Percentiles rank a stretch among this genome's conserved stretches.
These are phyloP conservation scores for Cydia splendana DNA, from an alignment of 1,140 invertebrate genomes.

Conservation along the genomic window DNA sequence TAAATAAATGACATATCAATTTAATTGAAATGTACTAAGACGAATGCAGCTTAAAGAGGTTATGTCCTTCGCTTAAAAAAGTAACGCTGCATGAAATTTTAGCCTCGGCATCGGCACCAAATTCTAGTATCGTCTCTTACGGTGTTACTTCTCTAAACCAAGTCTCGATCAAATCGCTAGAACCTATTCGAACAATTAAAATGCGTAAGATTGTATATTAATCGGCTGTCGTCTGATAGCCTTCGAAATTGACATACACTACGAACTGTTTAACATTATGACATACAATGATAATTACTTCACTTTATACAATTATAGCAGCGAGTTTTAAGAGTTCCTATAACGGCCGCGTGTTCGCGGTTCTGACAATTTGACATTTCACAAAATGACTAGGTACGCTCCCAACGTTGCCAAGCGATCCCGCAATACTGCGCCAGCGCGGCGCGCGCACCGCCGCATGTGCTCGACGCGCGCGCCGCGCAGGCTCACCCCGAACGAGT, in stretches of 20 bases:
- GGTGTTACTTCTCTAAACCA: slow-evolving; percentile 1
- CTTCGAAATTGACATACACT: slow-evolving; percentile 77
- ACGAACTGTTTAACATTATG: slow-evolving; percentile 76
- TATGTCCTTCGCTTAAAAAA: not conserved
- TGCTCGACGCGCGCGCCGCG: not conserved
- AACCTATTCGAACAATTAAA: slow-evolving; percentile 34
- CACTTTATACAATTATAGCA: slow-evolving; percentile 81
- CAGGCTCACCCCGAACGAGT: slow-evolving; percentile 20
- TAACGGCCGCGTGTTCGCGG: slow-evolving; percentile 75
- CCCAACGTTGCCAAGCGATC: slow-evolving; percentile 55
- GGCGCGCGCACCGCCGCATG: slow-evolving; percentile 24
- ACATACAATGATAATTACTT: slow-evolving; percentile 79
- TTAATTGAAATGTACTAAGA: slow-evolving; percentile 64
- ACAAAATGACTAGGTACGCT: slow-evolving; percentile 80
- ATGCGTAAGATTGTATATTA: slow-evolving; percentile 35
- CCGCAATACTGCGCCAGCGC: slow-evolving; percentile 50
- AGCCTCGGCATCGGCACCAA: slow-evolving; percentile 1
- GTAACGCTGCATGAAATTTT: not conserved
- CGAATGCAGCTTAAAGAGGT: slow-evolving; percentile 48
- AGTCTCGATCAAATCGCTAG: slow-evolving; percentile 20
- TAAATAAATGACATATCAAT: slow-evolving; percentile 75
- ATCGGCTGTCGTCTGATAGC: slow-evolving; percentile 65
- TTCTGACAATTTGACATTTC: slow-evolving; percentile 77
- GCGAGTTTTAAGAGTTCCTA: slow-evolving; percentile 82
- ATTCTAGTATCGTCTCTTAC: not conserved